Percentiles rank a stretch among this genome's conserved stretches.
Evolutionary conservation across 2,113 vertebrate species (phyloP).

Genomic region (Excalfactoria chinensis): DNA sequence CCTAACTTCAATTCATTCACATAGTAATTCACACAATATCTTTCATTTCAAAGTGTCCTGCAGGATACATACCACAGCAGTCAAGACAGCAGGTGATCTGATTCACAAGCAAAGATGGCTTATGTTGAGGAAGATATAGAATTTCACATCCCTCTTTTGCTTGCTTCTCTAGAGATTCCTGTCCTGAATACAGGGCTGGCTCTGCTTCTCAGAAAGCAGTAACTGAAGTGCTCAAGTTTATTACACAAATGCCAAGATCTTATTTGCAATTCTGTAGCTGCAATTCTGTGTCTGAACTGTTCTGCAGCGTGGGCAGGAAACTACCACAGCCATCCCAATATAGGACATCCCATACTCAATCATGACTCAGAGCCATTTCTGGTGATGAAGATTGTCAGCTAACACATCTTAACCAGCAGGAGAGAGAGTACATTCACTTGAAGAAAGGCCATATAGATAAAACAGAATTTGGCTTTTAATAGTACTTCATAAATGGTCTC

Average conservation of each 20-base stretch:
- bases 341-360: slow-evolving; percentile 52
- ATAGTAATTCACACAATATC: background rate
- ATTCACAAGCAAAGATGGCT: background rate
- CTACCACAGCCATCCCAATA: slow-evolving; percentile 41
- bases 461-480: slow-evolving; percentile 51
- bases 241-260: slow-evolving; percentile 69
- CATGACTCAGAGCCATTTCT: slow-evolving; percentile 63
- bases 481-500: slow-evolving; percentile 29
- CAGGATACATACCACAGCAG: background rate
- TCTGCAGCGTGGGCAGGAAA: slow-evolving; percentile 65
- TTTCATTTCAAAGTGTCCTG: background rate
- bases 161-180: slow-evolving; percentile 31
- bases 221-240: slow-evolving; percentile 66
- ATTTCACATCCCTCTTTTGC: background rate
- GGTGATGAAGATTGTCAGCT: slow-evolving; percentile 54
- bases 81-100: background rate
- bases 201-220: slow-evolving; percentile 18
- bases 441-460: slow-evolving; percentile 49
- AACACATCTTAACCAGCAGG: slow-evolving; percentile 60
- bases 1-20: background rate
- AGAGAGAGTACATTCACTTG: slow-evolving; percentile 57
- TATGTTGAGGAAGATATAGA: background rate
- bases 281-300: slow-evolving; percentile 61
- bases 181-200: slow-evolving; percentile 40
- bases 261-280: slow-evolving; percentile 71